These are phyloP conservation scores for Luperina testacea DNA, from an alignment of 2,888 invertebrate species.

Conservation along the genomic window DNA sequence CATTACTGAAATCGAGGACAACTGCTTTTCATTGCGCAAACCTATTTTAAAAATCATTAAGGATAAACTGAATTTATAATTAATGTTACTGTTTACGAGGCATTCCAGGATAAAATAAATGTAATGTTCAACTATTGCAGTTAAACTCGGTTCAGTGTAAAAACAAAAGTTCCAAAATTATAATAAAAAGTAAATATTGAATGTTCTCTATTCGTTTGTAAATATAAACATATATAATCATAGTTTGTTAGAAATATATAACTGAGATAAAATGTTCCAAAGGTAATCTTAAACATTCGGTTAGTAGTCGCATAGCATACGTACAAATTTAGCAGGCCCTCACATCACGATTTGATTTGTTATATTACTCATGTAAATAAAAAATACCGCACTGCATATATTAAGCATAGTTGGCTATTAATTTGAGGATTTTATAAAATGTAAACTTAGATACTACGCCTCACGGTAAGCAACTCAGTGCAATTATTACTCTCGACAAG, in stretches of 20 bases:
- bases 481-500: constrained; percentile 18
- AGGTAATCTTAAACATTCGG: constrained; percentile 2
- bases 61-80: neutral
- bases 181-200: neutral
- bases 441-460: neutral
- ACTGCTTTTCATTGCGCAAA: constrained; percentile 4
- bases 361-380: constrained; percentile 43
- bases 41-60: neutral
- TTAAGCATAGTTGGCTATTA: constrained; percentile 16
- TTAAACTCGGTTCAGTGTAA: neutral
- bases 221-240: constrained; percentile 39
- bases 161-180: neutral
- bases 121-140: neutral
- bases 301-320: constrained; percentile 24
- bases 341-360: constrained; percentile 18
- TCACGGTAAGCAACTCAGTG: constrained; percentile 11
- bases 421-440: constrained; percentile 18
- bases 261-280: constrained; percentile 17
- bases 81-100: neutral
- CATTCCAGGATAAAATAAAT: neutral
- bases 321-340: neutral
- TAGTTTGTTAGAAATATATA: constrained; percentile 31
- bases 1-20: neutral
- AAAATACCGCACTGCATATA: constrained; percentile 27
- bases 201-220: constrained; percentile 23